Percentiles rank a stretch among this genome's conserved stretches.
Evolutionary conservation across 2,888 invertebrate species (phyloP).

Genomic region (Dasypolia templi): DNA sequence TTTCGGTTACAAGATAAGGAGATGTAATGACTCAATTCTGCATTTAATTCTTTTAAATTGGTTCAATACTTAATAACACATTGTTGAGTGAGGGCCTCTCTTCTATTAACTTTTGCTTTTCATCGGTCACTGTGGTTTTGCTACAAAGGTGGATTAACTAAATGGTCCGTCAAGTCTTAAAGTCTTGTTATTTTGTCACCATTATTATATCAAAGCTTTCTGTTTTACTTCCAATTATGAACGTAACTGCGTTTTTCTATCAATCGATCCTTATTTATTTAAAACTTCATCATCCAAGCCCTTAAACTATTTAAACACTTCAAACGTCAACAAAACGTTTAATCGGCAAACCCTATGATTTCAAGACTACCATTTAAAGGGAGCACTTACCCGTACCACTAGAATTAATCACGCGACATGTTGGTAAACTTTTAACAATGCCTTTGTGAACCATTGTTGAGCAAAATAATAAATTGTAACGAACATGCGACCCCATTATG

Average conservation of each 20-base stretch:
- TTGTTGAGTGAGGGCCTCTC: conserved; percentile 6
- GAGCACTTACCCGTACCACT: conserved; percentile 83
- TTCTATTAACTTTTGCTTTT: conserved; percentile 30
- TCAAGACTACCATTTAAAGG: conserved; percentile 69
- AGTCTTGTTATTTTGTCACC: background rate
- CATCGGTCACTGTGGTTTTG: conserved; percentile 8
- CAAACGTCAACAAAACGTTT: conserved; percentile 55
- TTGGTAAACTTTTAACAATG: conserved; percentile 88
- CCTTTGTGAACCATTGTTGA: conserved; percentile 77
- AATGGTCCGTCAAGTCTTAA: background rate
- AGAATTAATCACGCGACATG: conserved; percentile 88
- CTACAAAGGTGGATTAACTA: background rate
- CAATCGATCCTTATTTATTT: background rate
- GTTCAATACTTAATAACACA: conserved; percentile 14
- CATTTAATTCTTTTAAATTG: conserved; percentile 37
- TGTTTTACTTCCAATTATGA: background rate
- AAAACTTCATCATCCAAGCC: background rate
- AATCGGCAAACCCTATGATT: conserved; percentile 54
- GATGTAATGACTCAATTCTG: conserved; percentile 51
- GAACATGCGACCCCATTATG: conserved; percentile 69
- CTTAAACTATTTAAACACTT: conserved; percentile 49
- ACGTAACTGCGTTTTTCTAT: background rate
- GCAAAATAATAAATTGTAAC: conserved; percentile 72
- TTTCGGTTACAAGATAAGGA: conserved; percentile 45
- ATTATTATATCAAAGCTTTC: background rate